These are phyloP conservation scores for Drosophila kepulauana DNA, from an alignment of 1,140 invertebrate species.

Conservation along the genomic window DNA sequence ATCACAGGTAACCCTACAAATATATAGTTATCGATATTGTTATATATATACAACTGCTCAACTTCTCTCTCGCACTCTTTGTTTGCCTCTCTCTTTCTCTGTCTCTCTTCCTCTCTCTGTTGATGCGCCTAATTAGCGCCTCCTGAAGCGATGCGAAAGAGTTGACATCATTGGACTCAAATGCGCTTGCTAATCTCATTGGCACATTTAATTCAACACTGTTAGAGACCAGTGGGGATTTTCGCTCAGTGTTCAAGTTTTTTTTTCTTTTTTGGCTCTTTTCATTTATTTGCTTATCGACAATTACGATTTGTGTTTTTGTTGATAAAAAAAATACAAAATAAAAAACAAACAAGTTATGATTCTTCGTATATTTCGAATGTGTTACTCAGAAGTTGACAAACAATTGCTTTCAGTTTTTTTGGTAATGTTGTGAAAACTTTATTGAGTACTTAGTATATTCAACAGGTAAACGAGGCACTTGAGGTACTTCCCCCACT, in stretches of 20 bases:
- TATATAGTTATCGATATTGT: neutral
- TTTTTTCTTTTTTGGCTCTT: slow-evolving; percentile 1
- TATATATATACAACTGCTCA: neutral
- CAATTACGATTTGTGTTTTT: slow-evolving; percentile 8
- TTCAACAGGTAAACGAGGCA: neutral
- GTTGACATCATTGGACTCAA: slow-evolving; percentile 65
- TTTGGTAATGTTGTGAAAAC: neutral
- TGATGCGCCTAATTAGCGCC: slow-evolving; percentile 55
- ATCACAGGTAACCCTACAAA: neutral
- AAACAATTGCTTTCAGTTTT: slow-evolving; percentile 44
- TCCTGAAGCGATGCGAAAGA: slow-evolving; percentile 7
- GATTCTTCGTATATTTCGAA: slow-evolving; percentile 56
- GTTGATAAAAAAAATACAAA: slow-evolving; percentile 27
- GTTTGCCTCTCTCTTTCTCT: no score
- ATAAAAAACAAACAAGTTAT: slow-evolving; percentile 38
- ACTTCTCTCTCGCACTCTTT: no score
- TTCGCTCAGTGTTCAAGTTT: slow-evolving; percentile 4
- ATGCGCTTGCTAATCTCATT: slow-evolving; percentile 51
- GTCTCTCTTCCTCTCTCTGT: slow-evolving; percentile 12
- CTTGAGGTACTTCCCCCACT: neutral
- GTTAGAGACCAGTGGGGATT: slow-evolving; percentile 10
- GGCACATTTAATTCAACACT: slow-evolving; percentile 6
- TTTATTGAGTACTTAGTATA: neutral
- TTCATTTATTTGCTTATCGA: slow-evolving; percentile 64
- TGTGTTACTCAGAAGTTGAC: slow-evolving; percentile 52